phyloP scores from a whole-genome alignment of 2,888 invertebrate genomes.

The Drosophila longiperda region DNA sequence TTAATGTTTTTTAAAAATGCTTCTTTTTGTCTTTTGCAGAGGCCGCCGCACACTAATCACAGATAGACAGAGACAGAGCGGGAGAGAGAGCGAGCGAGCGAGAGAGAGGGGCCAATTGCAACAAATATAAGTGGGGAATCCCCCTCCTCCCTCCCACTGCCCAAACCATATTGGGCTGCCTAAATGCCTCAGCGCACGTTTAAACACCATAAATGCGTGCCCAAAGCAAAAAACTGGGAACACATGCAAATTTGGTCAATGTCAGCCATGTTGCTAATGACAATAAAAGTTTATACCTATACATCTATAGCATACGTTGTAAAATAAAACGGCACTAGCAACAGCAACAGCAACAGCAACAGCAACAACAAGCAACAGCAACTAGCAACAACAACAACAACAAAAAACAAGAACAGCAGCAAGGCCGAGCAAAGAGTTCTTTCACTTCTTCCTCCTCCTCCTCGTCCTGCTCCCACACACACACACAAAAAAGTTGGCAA shows the following conservation, averaged over 20 bases:
- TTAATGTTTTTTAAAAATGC: neutral
- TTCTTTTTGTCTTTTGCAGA: constrained; percentile 32
- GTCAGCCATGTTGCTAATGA: constrained; percentile 74
- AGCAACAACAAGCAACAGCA: neutral
- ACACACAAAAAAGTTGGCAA: constrained; percentile 15
- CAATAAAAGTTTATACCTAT: constrained; percentile 81
- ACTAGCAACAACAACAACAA: constrained; percentile 2
- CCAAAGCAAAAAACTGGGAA: constrained; percentile 82
- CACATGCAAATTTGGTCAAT: constrained; percentile 80
- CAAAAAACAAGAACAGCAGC: constrained; percentile 6
- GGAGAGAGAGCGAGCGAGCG: neutral
- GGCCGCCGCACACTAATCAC: constrained; percentile 22
- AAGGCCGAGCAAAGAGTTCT: constrained; percentile 19
- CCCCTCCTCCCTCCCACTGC: constrained; percentile 11
- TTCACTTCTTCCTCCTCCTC: neutral
- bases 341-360: neutral
- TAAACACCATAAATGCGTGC: constrained; percentile 83
- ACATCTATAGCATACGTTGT: constrained; percentile 83
- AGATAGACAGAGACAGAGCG: constrained; percentile 26
- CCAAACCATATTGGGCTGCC: constrained; percentile 14
- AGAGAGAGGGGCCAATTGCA: constrained; percentile 13
- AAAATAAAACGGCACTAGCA: constrained; percentile 75
- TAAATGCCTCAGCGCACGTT: constrained; percentile 71
- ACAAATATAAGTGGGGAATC: neutral
- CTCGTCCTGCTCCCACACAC: constrained; percentile 6